A percentile compares a stretch with the other conserved stretches of the same genome.
These are phyloP conservation scores for Bradypus variegatus DNA, from an alignment of 2,797 vertebrate genomes.

Conservation along the genomic window DNA sequence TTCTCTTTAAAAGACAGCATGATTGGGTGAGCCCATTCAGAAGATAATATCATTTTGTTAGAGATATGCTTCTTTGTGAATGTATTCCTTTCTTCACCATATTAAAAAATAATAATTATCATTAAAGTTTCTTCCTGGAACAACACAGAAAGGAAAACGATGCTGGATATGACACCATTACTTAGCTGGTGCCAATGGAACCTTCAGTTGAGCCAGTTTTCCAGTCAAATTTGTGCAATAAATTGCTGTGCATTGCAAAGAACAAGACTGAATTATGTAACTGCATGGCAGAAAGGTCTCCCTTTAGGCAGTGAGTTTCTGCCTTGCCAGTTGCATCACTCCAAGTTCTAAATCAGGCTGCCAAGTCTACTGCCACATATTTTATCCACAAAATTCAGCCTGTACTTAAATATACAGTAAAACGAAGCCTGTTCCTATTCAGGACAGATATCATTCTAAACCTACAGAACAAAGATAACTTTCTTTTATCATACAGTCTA, in stretches of 20 bases:
- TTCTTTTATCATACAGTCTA: background rate
- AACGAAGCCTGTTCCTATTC: background rate
- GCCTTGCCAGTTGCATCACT: conserved; percentile 34
- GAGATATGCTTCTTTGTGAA: conserved; percentile 47
- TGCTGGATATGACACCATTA: conserved; percentile 23
- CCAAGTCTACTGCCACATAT: background rate
- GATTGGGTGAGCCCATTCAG: conserved; percentile 23
- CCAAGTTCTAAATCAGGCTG: conserved; percentile 42
- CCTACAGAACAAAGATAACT: background rate
- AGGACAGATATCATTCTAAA: background rate
- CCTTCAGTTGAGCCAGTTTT: conserved; percentile 35
- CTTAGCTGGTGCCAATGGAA: conserved; percentile 44
- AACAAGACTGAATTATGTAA: background rate
- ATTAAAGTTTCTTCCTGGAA: conserved; percentile 59
- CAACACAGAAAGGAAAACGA: conserved; percentile 49
- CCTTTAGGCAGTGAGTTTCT: conserved; percentile 5
- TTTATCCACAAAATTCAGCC: conserved; percentile 32
- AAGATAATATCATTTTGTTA: conserved; percentile 38
- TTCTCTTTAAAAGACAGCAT: conserved; percentile 35
- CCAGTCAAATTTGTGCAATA: conserved; percentile 44
- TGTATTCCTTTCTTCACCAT: conserved; percentile 21
- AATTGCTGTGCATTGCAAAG: conserved; percentile 32
- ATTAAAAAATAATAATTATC: conserved; percentile 58
- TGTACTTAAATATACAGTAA: background rate
- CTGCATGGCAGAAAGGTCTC: background rate